Base-by-base conservation (phyloP, 2,888 invertebrate species). In the Synanthedon tipuliformis region DNA sequence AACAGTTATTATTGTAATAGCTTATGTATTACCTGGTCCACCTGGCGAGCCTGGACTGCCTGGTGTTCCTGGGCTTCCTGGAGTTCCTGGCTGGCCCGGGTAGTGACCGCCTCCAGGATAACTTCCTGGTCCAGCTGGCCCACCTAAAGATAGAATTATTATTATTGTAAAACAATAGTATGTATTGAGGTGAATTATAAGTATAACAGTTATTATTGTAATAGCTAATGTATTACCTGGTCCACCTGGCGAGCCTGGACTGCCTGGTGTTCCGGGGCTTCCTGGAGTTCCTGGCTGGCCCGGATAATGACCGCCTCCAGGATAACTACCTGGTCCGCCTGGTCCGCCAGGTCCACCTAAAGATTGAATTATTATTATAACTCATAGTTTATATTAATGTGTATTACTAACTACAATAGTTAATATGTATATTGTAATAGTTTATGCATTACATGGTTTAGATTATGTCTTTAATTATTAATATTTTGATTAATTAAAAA, bases 61-160 rank as follows among this genome's bases (percentile, higher is more conserved):
- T 18, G 54, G 52, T 8, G 45, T 34, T 23, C 62, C 63, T 52
- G 68, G 64, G 34, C 57, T 34, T n/a, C 45, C 48, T 45, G 52
- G 52, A 40, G 23, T 50, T 12, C 48, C 48, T 11, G 48, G 48
- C 50, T 52, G 52, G 27, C 61, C 58, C 1, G 64, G 62, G 18
- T 49, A 49, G 12, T 49, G 18, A 8, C 49, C 49, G n/a, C 56
- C 54, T 15, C 53, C 56, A 15, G 64, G 62, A 40, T 64, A 61
- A 12, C 54, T 55, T 12, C 57, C 65, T 52, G 68, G 66, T 52
- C 55, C 58, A 10, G 57, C 61, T 34, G 69, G 68, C 7, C 57
- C 52, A 5, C 65, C 65, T 50, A 18, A 51, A 40, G 34, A 34
- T 34, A 5, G 8, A 34, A 34, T 34, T 34, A 1, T 2, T n/a